Base-by-base conservation (phyloP, 2,888 invertebrate genomes). In the Bugulina stolonifera region DNA sequence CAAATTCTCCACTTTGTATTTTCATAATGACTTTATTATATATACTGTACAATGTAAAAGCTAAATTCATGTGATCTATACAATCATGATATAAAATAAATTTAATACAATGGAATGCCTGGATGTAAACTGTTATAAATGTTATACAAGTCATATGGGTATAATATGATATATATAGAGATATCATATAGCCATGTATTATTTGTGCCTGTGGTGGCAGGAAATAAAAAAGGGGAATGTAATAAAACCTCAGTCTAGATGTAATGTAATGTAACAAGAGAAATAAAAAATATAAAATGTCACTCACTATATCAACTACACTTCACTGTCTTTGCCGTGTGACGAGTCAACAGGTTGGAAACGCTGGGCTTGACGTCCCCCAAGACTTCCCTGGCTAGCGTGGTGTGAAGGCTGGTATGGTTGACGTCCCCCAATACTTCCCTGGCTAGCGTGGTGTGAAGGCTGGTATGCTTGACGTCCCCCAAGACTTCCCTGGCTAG, bases 401-500 rank as follows among this genome's bases (percentile, higher is more conserved):
- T 64, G 64, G 34, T 22, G 25, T n/a, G 25, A 32, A 22, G 27
- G 64, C 29, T 64, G 27, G 34, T 64, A 64, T 32, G 22, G 64
- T 64, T 22, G 64, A 25, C 64, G 64, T 14, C 64, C 64, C 3
- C 64, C 64, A 2, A 64, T 27, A 32, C 64, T 64, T 25, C 64
- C 64, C 34, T 64, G 64, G 64, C 64, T 64, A 29, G 29, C 34
- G 27, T 64, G 34, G 34, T 64, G 64, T 2, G 10, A 32, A 29
- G 64, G 64, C 22, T 14, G 25, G 34, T 64, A 64, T 22, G 25
- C 32, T 32, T 64, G 64, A 64, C 64, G 64, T 64, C 64, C 64
- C 34, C 64, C 64, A 32, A 64, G 64, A 32, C 64, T 64, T 27
- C 64, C 64, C 32, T 64, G 64, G 64, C 64, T 64, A 27, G 64